These are phyloP conservation scores for Pristionchus mayeri DNA, from an alignment of 2,888 invertebrate species.

Conservation along the genomic window DNA sequence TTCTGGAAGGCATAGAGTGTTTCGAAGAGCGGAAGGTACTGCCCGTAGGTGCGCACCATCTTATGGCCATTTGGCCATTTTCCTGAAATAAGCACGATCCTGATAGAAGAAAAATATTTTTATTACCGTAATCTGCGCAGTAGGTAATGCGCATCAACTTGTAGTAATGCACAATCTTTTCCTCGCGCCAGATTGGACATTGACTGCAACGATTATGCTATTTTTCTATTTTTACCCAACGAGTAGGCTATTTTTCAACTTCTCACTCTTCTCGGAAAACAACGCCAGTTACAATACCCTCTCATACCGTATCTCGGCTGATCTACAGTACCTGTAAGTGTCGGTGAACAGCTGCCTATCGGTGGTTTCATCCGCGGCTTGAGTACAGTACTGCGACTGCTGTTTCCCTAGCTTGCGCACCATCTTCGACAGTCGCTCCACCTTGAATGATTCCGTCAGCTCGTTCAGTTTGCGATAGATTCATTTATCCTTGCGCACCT, in stretches of 20 bases:
- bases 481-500: background rate
- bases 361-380: constrained; percentile 34
- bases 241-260: background rate
- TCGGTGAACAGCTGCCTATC: constrained; percentile 32
- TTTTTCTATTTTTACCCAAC: background rate
- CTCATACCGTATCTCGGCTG: background rate
- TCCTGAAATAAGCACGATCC: background rate
- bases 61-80: constrained; percentile 70
- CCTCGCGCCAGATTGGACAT: constrained; percentile 68
- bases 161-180: constrained; percentile 72
- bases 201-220: constrained; percentile 47
- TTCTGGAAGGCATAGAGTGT: constrained; percentile 70
- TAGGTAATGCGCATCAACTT: constrained; percentile 71
- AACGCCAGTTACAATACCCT: no score
- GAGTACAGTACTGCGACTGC: constrained; percentile 54
- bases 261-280: no score
- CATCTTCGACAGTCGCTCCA: constrained; percentile 51
- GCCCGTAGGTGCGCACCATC: constrained; percentile 61
- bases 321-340: constrained; percentile 32
- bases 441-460: constrained; percentile 15
- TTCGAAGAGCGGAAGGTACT: constrained; percentile 66
- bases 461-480: background rate
- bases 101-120: background rate
- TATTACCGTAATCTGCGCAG: constrained; percentile 57
- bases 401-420: constrained; percentile 55